phyloP scores from a whole-genome alignment of 2,888 invertebrate genomes.

The Tachystola acroxantha region DNA sequence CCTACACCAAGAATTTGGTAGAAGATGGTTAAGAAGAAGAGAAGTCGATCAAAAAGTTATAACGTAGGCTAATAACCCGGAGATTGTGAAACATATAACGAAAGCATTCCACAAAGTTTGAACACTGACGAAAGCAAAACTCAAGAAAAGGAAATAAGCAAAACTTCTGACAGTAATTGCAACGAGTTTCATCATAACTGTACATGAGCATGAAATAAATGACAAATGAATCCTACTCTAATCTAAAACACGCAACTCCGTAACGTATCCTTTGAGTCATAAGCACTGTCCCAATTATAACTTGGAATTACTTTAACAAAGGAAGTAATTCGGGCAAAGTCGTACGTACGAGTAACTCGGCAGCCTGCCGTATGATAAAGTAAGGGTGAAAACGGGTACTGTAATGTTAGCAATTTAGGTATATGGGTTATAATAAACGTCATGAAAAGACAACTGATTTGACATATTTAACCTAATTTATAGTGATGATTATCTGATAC shows the following conservation, averaged over 20 bases:
- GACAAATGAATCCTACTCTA: conserved; percentile 4
- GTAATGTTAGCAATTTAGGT: neutral
- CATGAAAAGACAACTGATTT: too few species aligned
- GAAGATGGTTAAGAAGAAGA: too few species aligned
- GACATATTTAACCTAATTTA: too few species aligned
- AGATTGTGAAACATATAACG: too few species aligned
- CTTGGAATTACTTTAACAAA: conserved; percentile 48
- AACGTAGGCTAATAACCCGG: too few species aligned
- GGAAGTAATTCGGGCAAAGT: conserved; percentile 32
- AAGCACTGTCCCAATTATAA: conserved; percentile 40
- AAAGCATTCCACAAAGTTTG: too few species aligned
- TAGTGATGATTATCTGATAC: too few species aligned
- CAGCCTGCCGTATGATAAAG: neutral
- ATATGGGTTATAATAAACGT: too few species aligned
- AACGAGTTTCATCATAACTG: neutral
- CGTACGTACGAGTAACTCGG: conserved; percentile 12
- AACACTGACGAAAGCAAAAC: too few species aligned
- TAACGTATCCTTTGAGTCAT: conserved; percentile 9
- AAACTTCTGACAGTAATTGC: conserved; percentile 2
- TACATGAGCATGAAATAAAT: conserved; percentile 2
- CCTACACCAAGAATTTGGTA: too few species aligned
- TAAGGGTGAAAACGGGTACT: neutral
- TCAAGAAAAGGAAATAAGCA: neutral
- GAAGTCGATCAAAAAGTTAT: too few species aligned
- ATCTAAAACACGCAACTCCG: conserved; percentile 4